Percentiles rank a stretch among this genome's conserved stretches.
These are phyloP conservation scores for Drosophila ohnishii DNA, from an alignment of 1,140 invertebrate species.

Conservation along the genomic window DNA sequence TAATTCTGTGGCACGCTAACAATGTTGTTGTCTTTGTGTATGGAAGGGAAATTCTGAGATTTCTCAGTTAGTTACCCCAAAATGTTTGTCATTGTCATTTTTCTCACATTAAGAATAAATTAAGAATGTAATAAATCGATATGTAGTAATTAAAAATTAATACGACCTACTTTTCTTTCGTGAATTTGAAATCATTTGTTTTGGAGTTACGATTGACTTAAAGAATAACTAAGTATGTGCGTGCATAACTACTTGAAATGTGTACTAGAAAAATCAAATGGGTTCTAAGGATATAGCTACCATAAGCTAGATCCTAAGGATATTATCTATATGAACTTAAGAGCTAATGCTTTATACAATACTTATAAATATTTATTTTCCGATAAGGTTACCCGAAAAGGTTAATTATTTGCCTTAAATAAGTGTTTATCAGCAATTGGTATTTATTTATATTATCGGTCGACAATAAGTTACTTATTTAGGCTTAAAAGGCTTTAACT, in stretches of 20 bases:
- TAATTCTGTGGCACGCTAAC: neutral
- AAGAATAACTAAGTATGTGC: neutral
- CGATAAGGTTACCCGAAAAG: neutral
- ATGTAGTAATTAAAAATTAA: neutral
- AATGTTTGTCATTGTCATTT: neutral
- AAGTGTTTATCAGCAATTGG: slow-evolving; percentile 1
- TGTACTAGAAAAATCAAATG: neutral
- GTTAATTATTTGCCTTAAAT: neutral
- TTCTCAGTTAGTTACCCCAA: neutral
- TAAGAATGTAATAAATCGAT: neutral
- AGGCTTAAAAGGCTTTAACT: neutral
- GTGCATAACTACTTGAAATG: neutral
- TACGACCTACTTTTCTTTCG: neutral
- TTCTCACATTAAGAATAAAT: neutral
- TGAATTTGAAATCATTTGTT: neutral
- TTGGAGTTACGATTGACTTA: neutral
- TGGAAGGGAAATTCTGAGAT: neutral
- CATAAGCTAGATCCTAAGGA: too few species aligned
- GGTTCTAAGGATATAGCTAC: too few species aligned
- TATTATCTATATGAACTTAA: neutral
- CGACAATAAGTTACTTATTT: neutral
- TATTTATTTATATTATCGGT: neutral
- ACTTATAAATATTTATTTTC: neutral
- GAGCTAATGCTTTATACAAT: neutral
- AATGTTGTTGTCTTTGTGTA: neutral